phyloP scores from a whole-genome alignment of 2,888 invertebrate species.

The Pristionchus arcanus region DNA sequence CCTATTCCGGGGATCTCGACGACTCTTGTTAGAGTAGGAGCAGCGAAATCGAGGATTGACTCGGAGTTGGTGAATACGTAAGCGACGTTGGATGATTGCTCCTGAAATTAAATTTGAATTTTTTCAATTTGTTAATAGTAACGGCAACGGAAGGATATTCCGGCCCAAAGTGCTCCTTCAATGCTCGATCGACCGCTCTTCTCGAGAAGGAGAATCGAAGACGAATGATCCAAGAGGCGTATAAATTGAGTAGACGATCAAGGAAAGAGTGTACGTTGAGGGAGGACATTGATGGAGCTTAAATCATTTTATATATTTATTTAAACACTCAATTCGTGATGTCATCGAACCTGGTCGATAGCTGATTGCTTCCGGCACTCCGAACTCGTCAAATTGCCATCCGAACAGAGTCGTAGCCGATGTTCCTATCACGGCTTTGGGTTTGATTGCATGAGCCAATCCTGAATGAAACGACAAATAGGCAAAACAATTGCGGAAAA shows the following conservation, averaged over 20 bases:
- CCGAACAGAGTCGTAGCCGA: not conserved
- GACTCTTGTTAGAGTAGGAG: constrained; percentile 37
- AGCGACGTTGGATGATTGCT: constrained; percentile 16
- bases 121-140: not conserved
- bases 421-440: constrained; percentile 7
- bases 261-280: constrained; percentile 32
- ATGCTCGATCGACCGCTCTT: not conserved
- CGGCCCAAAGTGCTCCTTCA: constrained; percentile 9
- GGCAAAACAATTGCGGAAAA: not conserved
- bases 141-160: constrained; percentile 24
- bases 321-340: no score
- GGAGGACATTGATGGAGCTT: not conserved
- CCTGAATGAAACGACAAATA: not conserved
- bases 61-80: constrained; percentile 27
- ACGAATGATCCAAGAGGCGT: not conserved
- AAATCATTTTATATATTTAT: no score
- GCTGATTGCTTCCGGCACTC: constrained; percentile 13
- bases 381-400: constrained; percentile 30
- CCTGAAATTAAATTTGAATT: constrained; percentile 11
- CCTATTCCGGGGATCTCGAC: constrained; percentile 34
- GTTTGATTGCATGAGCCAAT: not conserved
- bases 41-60: constrained; percentile 26
- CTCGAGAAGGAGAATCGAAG: not conserved
- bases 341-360: not conserved
- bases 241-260: constrained; percentile 4